Evolutionary conservation across 2,113 vertebrate species (phyloP).

Genomic region (Pampusana beccarii): DNA sequence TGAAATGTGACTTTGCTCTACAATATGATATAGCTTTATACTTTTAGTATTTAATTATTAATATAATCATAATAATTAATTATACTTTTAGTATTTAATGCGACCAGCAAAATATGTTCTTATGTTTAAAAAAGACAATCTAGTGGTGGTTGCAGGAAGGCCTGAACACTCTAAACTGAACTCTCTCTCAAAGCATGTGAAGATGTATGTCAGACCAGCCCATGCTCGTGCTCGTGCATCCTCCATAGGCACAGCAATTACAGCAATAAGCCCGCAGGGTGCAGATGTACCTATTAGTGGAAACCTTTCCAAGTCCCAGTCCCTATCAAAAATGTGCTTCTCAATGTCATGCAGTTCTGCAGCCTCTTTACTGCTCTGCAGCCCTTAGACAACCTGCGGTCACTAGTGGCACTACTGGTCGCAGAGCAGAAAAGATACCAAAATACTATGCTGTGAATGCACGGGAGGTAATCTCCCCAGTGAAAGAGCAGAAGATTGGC

Average conservation of each 20-base stretch:
- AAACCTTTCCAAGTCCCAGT: neutral
- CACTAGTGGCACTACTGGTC: neutral
- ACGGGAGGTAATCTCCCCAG: neutral
- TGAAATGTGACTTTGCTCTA: neutral
- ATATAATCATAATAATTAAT: no score
- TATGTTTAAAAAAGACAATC: neutral
- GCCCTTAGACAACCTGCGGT: neutral
- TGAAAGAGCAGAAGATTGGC: neutral
- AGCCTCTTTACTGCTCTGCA: neutral
- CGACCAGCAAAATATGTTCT: neutral
- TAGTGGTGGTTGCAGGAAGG: neutral
- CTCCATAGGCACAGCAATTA: fast-evolving
- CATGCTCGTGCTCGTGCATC: neutral
- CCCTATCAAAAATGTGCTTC: neutral
- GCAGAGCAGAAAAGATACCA: neutral
- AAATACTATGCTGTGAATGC: neutral
- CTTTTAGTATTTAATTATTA: neutral
- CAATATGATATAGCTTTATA: neutral
- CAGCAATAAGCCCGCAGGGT: neutral
- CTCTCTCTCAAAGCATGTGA: neutral
- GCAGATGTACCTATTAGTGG: neutral
- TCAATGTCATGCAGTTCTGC: neutral
- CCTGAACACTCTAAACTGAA: neutral
- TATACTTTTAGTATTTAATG: neutral
- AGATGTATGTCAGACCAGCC: neutral